Base-by-base conservation (phyloP, 2,797 vertebrate species). In the Labeo calbasu region DNA sequence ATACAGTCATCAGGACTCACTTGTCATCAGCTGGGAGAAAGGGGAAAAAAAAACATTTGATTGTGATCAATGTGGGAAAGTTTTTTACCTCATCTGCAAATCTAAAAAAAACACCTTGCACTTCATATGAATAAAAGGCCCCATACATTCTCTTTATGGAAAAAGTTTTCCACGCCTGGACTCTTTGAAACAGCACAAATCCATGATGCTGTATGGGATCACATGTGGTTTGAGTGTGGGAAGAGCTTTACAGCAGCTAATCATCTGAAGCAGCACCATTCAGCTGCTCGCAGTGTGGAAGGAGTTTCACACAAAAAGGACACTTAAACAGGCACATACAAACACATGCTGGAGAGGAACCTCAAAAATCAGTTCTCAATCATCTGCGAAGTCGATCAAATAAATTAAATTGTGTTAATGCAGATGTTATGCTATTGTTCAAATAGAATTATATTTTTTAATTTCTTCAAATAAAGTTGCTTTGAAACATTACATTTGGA, bases 241-340 rank as follows among this genome's bases (percentile, higher is more conserved):
- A 70, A 70, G 68, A 46, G 40, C 68, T 70, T 70, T 46, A 70
- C 19, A 2, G 1, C 68, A 15, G 12, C 0, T 3, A 4, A 13
- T 5, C n/a, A 48, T 25, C 1, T 71, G 21, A 48, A 7, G 4
- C 14, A 5, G 2, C 69, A 48, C 13, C 4, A 13, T 71, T 71
- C 43, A 71, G 69, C 43, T 71, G 69, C n/a, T 15, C 43, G 1
- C 12, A 23, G 68, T 70, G 68, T 70, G 68, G 69, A 25, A 71
- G 43, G 69, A 23, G 69, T 9, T 71, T 70, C 68, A 46, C 68
- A 15, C 40, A 70, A 2, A 70, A 15, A 14, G 4, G 21, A 12
- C 40, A 70, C 12, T 70, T 70, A 70, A 46, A 46, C 13, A 71
- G 46, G 8, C 68, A 70, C n/a, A 4, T 12, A 0, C 13, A 2